A percentile compares a stretch with the other conserved stretches of the same genome.
phyloP scores from a whole-genome alignment of 1,140 invertebrate genomes.

The Neotoxoptera formosana region DNA sequence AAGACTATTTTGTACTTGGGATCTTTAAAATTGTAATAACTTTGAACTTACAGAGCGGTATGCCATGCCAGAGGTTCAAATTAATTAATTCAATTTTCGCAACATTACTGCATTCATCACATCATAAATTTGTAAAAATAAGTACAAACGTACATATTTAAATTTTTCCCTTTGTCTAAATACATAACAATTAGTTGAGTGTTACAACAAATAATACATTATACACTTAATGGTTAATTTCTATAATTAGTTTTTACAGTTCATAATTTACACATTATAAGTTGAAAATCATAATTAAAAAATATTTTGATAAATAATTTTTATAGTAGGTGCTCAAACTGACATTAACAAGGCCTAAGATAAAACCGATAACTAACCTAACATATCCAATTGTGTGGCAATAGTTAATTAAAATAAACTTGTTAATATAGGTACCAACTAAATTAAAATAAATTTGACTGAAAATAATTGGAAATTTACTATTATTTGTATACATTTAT shows the following conservation, averaged over 20 bases:
- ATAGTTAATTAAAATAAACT: background rate
- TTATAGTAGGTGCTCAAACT: too few species aligned
- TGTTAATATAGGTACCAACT: background rate
- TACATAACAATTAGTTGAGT: background rate
- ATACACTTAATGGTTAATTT: background rate
- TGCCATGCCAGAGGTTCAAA: constrained; percentile 4
- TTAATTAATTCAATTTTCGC: background rate
- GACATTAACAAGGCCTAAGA: background rate
- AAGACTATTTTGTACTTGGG: too few species aligned
- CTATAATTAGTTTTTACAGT: background rate
- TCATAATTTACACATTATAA: background rate
- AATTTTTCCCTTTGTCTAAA: background rate
- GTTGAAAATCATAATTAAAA: background rate
- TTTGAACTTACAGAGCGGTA: background rate
- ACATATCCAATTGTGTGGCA: background rate
- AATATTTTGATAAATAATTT: background rate
- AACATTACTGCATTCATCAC: background rate
- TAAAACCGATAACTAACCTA: background rate
- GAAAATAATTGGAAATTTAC: too few species aligned
- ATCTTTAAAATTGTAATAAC: too few species aligned
- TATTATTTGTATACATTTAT: too few species aligned
- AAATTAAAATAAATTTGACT: too few species aligned
- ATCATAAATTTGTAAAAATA: background rate
- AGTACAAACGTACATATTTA: background rate
- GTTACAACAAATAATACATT: background rate